These are phyloP conservation scores for Fregata magnificens DNA, from an alignment of 2,113 vertebrate species.

Conservation along the genomic window DNA sequence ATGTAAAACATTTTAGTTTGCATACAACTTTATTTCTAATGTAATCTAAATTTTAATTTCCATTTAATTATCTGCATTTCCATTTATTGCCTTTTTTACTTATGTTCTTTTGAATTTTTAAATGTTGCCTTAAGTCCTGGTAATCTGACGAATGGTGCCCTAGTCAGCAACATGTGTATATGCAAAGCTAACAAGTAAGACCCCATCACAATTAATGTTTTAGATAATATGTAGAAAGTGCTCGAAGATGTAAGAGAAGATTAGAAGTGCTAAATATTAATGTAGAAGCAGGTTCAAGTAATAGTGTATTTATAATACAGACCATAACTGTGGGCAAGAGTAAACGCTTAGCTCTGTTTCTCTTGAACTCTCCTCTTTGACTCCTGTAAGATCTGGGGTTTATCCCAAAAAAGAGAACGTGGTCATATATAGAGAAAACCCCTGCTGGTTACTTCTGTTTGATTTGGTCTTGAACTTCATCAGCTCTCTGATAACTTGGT, in stretches of 20 bases:
- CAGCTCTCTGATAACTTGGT: not conserved
- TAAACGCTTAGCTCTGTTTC: not conserved
- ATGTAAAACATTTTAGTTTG: not conserved
- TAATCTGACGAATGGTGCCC: not conserved
- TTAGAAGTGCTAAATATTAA: not conserved
- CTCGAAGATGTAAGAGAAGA: not conserved
- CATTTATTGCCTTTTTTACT: not conserved
- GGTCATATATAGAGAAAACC: not conserved
- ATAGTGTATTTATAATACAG: not conserved
- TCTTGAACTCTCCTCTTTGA: not conserved
- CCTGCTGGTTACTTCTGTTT: not conserved
- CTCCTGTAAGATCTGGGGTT: not conserved
- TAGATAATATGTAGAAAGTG: not conserved
- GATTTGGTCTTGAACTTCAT: not conserved
- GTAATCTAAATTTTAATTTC: not conserved
- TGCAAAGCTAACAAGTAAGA: not conserved
- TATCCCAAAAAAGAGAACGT: not conserved
- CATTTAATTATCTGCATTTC: not conserved
- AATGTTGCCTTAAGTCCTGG: not conserved
- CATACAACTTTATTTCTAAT: not conserved
- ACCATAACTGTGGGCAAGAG: not conserved
- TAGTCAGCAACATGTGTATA: not conserved
- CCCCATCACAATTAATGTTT: not conserved
- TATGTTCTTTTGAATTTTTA: not conserved
- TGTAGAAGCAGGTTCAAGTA: not conserved